These are phyloP conservation scores for Chrysomallon squamiferum DNA, from an alignment of 1,140 invertebrate species.

Conservation along the genomic window DNA sequence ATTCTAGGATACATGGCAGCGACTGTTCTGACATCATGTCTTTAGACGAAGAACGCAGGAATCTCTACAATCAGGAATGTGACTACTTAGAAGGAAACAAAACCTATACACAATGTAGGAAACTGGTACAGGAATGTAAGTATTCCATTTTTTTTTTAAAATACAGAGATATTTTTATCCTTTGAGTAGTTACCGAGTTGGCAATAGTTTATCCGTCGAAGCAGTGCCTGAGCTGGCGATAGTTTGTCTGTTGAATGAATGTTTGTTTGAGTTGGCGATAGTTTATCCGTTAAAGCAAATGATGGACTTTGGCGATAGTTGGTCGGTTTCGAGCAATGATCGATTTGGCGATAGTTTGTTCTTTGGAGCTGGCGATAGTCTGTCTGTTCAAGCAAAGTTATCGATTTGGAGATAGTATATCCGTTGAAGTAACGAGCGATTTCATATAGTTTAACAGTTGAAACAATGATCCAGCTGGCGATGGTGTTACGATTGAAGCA, in stretches of 20 bases:
- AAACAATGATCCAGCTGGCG: too few relatives aligned
- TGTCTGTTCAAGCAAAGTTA: too few relatives aligned
- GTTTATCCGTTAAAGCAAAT: not conserved
- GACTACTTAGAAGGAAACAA: slow-evolving; percentile 1
- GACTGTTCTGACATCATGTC: not conserved
- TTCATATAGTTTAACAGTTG: too few relatives aligned
- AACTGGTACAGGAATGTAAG: slow-evolving; percentile 6
- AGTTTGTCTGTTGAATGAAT: not conserved
- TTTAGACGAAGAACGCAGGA: not conserved
- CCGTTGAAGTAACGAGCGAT: too few relatives aligned
- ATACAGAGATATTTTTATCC: not conserved
- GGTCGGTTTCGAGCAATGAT: not conserved
- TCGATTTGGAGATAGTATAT: too few relatives aligned
- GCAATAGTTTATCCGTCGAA: not conserved
- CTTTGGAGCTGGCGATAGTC: too few relatives aligned
- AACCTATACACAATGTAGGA: not conserved
- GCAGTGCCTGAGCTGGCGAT: not conserved
- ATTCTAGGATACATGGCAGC: not conserved
- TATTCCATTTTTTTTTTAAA: too few relatives aligned
- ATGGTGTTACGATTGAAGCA: too few relatives aligned
- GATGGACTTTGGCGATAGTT: not conserved
- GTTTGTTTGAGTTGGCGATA: not conserved
- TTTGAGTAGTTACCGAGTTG: not conserved
- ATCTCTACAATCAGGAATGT: slow-evolving; percentile 2
- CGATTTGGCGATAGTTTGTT: too few relatives aligned